Base-by-base conservation (phyloP, 1,140 invertebrate genomes). In the Proctacanthus coquilletti region DNA sequence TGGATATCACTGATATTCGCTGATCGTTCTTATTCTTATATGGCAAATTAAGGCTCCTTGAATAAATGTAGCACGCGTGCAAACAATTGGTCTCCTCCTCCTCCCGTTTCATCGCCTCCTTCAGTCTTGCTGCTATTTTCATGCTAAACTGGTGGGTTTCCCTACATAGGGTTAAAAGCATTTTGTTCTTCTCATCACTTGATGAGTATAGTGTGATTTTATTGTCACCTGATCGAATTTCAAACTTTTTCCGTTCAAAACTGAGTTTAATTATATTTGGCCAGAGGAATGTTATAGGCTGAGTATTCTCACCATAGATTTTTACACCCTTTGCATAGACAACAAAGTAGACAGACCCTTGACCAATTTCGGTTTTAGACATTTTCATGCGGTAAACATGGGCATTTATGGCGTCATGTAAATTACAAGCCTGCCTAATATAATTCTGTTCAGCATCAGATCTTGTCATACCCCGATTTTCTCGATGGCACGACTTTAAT, bases 201-300 rank as follows among this genome's bases (percentile, higher is more conserved):
- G 75, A 77, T 11, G 87, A 85, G 58, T 88, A 94, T 38, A 93
- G 75, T 1, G 84, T 84, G 42, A 92, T 76, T 54, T 91, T 88
- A 44, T 80, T 78, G 49, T 85, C 84, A 19, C 80, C 75, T 3
- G 84, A 84, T 31, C 85, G 73, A 45, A 96, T 91, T 67, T 95
- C 88, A 65, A 95, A 95, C 61, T 94, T 95, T 63, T 93, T 93
- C 53, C 88, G 78, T 75, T 94, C 89, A 62, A 93, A 94, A 56
- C 84, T 86, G 6, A 95, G 66, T 64, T 92, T 93, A 33, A 80
- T 85, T 40, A 95, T 94, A 49, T 84, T 84, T 50, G 84, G 83
- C 89, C 91, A 94, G 20, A 86, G 72, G 56, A 93, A 93, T 38
- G 76, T 77, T 21, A 74, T 71, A 2, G 72, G 63, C 15, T 69